Conservation (phyloP, 2,113 vertebrate species). For the Pangasianodon gigas region DNA sequence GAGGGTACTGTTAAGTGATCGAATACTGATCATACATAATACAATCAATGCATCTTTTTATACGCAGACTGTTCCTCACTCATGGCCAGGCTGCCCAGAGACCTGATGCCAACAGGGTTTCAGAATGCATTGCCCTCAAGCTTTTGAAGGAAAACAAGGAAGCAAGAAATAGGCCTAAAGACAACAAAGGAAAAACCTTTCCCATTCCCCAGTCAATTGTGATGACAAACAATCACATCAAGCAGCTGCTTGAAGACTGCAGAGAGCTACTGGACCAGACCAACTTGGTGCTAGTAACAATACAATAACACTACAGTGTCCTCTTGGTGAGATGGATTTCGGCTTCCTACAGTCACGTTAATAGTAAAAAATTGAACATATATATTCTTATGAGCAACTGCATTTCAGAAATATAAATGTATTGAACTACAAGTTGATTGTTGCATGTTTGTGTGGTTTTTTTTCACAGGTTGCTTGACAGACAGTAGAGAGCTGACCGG, state of each 20-base stretch:
- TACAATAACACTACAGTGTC: conserved; percentile 31
- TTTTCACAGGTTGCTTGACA: conserved; percentile 25
- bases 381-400: neutral
- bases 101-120: too few species aligned
- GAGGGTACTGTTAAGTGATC: too few species aligned
- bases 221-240: conserved; percentile 14
- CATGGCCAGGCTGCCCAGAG: conserved; percentile 41
- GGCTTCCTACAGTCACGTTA: neutral
- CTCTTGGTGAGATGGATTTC: conserved; percentile 20
- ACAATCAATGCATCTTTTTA: too few species aligned
- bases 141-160: conserved; percentile 37
- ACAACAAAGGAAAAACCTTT: neutral
- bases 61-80: conserved; percentile 20
- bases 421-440: neutral
- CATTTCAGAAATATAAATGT: neutral
- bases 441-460: neutral
- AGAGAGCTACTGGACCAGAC: neutral
- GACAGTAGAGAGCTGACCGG: conserved; percentile 13
- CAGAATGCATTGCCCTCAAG: conserved; percentile 27
- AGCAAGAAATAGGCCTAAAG: conserved; percentile 51
- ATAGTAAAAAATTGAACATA: neutral
- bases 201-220: conserved; percentile 24
- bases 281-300: conserved; percentile 2
- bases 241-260: conserved; percentile 28
- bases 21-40: too few species aligned